A percentile compares a stretch with the other conserved stretches of the same genome.
phyloP scores from a whole-genome alignment of 2,888 invertebrate genomes.

The Drosophila macrospina region DNA sequence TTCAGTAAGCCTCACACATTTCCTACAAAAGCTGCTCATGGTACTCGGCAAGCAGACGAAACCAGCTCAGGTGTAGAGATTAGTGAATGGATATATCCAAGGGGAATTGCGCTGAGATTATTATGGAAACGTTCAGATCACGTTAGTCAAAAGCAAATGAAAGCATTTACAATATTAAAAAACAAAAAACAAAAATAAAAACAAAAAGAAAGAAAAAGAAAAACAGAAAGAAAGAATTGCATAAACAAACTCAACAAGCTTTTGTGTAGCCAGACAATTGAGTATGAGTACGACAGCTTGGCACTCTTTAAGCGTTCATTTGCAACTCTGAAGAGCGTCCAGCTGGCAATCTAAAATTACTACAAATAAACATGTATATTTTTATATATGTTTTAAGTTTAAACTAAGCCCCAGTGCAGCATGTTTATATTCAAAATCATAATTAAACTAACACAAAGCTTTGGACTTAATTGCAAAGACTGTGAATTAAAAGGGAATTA shows the following conservation, averaged over 20 bases:
- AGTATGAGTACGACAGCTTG: conserved; percentile 23
- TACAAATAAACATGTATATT: conserved; percentile 51
- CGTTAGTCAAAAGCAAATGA: conserved; percentile 66
- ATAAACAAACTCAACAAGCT: conserved; percentile 50
- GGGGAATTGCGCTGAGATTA: conserved; percentile 25
- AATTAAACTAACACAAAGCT: conserved; percentile 34
- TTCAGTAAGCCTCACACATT: conserved; percentile 88
- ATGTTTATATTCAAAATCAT: conserved; percentile 17
- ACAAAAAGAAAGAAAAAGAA: too few species aligned
- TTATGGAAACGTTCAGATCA: conserved; percentile 25
- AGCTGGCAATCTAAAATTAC: conserved; percentile 25
- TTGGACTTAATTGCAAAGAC: conserved; percentile 53
- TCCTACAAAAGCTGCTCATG: conserved; percentile 90
- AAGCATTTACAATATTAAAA: conserved; percentile 58
- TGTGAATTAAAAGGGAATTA: conserved; percentile 48
- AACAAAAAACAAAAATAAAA: conserved; percentile 32
- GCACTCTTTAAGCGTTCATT: conserved; percentile 22
- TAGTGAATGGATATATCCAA: conserved; percentile 30
- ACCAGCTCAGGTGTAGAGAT: conserved; percentile 88
- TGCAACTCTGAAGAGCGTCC: conserved; percentile 23
- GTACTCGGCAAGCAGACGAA: conserved; percentile 90
- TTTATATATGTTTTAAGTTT: conserved; percentile 71
- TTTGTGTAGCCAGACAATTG: conserved; percentile 58
- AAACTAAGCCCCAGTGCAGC: conserved; percentile 41
- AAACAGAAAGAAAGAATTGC: too few species aligned